A percentile compares a stretch with the other conserved stretches of the same genome.
These are phyloP conservation scores for Pocillopora meandrina DNA, from an alignment of 92 coral and sea anemone species.

Conservation along the genomic window DNA sequence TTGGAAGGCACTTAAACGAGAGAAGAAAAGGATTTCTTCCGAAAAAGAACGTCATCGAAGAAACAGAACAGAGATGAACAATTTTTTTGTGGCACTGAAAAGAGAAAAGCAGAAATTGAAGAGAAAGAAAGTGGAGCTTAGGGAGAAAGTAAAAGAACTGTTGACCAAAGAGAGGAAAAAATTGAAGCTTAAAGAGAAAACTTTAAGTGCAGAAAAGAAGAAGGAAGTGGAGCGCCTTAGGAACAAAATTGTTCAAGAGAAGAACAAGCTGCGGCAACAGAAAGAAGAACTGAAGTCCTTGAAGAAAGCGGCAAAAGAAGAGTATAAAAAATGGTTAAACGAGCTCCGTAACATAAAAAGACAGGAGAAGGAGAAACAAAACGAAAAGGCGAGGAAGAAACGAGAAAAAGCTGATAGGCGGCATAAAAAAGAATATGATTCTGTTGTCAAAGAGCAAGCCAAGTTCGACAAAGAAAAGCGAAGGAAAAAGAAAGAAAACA, in stretches of 20 bases:
- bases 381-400: slow-evolving; percentile 25
- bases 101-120: slow-evolving; percentile 65
- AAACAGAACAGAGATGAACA: slow-evolving; percentile 42
- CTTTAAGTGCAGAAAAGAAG: slow-evolving; percentile 40
- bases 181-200: slow-evolving; percentile 45
- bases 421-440: slow-evolving; percentile 15
- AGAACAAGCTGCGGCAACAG: slow-evolving; percentile 58
- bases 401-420: slow-evolving; percentile 8
- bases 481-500: slow-evolving; percentile 17
- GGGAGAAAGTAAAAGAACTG: slow-evolving; percentile 51
- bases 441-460: slow-evolving; percentile 55
- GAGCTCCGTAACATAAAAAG: slow-evolving; percentile 57
- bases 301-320: slow-evolving; percentile 50
- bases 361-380: slow-evolving; percentile 30
- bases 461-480: slow-evolving; percentile 52
- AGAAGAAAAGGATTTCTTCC: slow-evolving; percentile 46
- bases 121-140: slow-evolving; percentile 61
- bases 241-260: slow-evolving; percentile 57
- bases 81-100: slow-evolving; percentile 39
- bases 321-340: slow-evolving; percentile 64
- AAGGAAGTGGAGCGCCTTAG: slow-evolving; percentile 62
- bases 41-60: slow-evolving; percentile 32
- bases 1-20: slow-evolving; percentile 59
- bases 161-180: slow-evolving; percentile 59
- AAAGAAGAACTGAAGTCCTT: slow-evolving; percentile 54